A percentile compares a stretch with the other conserved stretches of the same genome.
Evolutionary conservation across 2,113 vertebrate species (phyloP).

Genomic region (Brachionichthys hirsutus): DNA sequence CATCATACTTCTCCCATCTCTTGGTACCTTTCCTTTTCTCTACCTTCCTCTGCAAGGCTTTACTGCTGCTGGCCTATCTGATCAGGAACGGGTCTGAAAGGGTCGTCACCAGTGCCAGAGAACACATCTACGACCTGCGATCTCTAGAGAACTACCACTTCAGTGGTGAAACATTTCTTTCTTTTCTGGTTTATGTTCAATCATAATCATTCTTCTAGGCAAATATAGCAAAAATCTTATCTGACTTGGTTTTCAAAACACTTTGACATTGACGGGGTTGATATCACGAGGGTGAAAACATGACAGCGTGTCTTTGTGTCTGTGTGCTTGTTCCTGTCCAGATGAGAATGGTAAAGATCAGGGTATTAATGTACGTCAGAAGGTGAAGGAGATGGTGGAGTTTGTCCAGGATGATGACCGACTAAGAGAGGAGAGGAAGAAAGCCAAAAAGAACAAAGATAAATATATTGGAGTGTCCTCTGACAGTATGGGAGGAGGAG

Average conservation of each 20-base stretch:
- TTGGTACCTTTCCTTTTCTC: neutral
- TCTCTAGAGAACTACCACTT: slow-evolving; percentile 99
- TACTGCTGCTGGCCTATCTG: slow-evolving; percentile 97
- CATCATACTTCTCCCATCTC: neutral
- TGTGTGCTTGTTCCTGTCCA: slow-evolving; percentile 48
- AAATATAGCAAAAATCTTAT: no score
- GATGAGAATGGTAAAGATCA: slow-evolving; percentile 98
- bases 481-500: slow-evolving; percentile 82
- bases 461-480: slow-evolving; percentile 98
- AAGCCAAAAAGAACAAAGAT: slow-evolving; percentile 99
- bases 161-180: slow-evolving; percentile 48
- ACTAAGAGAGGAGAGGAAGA: slow-evolving; percentile 94
- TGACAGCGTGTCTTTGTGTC: neutral
- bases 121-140: slow-evolving; percentile 99
- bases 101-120: slow-evolving; percentile 98
- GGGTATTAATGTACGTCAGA: slow-evolving; percentile 97
- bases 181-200: neutral
- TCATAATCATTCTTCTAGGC: neutral
- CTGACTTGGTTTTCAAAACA: no score
- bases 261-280: neutral
- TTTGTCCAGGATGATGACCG: slow-evolving; percentile 96
- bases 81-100: slow-evolving; percentile 99
- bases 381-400: slow-evolving; percentile 98
- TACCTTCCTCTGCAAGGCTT: slow-evolving; percentile 76
- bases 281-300: no score